These are phyloP conservation scores for Agrilus planipennis DNA, from an alignment of 1,140 invertebrate genomes.

Conservation along the genomic window DNA sequence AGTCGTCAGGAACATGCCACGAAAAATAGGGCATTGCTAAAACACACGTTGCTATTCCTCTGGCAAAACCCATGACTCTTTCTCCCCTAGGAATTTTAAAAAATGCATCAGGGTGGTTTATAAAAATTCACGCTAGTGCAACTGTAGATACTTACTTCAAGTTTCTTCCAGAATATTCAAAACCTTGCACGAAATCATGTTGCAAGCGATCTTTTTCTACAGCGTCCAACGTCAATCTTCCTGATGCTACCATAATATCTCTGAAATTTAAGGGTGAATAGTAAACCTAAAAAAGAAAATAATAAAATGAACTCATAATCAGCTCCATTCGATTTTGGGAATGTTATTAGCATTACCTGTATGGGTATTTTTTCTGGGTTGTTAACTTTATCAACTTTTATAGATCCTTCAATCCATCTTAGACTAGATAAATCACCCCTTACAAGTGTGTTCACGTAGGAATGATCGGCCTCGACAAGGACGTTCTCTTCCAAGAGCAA, in stretches of 20 bases:
- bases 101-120: background rate
- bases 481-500: constrained; percentile 11
- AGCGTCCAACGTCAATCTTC: constrained; percentile 53
- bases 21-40: background rate
- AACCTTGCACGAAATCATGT: constrained; percentile 56
- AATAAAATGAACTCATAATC: background rate
- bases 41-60: background rate
- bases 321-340: background rate
- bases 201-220: constrained; percentile 40
- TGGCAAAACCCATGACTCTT: background rate
- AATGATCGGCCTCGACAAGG: constrained; percentile 54
- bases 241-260: constrained; percentile 67
- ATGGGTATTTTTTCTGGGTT: background rate
- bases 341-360: background rate
- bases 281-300: constrained; percentile 35
- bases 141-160: constrained; percentile 12
- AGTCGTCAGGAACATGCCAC: constrained; percentile 45
- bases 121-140: background rate
- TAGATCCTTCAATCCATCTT: constrained; percentile 61
- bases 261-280: constrained; percentile 64
- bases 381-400: constrained; percentile 13
- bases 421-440: constrained; percentile 78
- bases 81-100: constrained; percentile 35
- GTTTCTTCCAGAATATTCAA: constrained; percentile 56
- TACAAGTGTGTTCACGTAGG: constrained; percentile 62